Percentiles rank a stretch among this genome's conserved stretches.
These are phyloP conservation scores for Trisateles emortualis DNA, from an alignment of 2,888 invertebrate genomes.

Conservation along the genomic window DNA sequence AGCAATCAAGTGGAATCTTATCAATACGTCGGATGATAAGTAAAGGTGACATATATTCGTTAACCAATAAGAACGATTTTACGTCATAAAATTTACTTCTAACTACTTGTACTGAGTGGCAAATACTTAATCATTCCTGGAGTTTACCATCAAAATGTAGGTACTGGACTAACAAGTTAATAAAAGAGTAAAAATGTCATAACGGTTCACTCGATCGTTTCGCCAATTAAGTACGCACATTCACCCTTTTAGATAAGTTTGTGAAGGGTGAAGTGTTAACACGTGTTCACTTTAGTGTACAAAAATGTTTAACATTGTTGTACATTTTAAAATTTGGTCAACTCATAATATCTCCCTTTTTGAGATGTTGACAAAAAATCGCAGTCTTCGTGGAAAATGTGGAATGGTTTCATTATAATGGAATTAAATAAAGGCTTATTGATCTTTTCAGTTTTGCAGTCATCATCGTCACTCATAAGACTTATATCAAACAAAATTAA, in stretches of 20 bases:
- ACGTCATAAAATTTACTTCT: slow-evolving; percentile 5
- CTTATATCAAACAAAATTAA: too few relatives aligned
- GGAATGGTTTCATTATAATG: too few relatives aligned
- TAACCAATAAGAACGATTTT: slow-evolving; percentile 20
- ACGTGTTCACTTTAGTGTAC: background rate
- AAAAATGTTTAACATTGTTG: too few relatives aligned
- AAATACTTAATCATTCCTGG: background rate
- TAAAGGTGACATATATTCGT: slow-evolving; percentile 46
- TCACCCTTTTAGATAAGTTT: background rate
- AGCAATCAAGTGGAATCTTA: slow-evolving; percentile 43
- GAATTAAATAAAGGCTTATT: too few relatives aligned
- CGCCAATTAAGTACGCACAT: background rate
- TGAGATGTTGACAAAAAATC: too few relatives aligned
- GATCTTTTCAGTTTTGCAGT: too few relatives aligned
- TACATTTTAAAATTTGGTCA: too few relatives aligned
- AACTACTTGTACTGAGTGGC: background rate
- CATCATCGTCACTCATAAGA: too few relatives aligned
- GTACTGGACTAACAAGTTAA: background rate
- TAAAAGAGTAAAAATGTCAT: background rate
- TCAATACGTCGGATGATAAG: slow-evolving; percentile 32
- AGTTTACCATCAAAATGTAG: too few relatives aligned
- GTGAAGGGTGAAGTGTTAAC: background rate
- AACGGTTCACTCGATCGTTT: background rate
- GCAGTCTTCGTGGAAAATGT: too few relatives aligned
- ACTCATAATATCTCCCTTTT: too few relatives aligned